These are phyloP conservation scores for Chiloscyllium punctatum DNA, from an alignment of 2,797 vertebrate species.

Conservation along the genomic window DNA sequence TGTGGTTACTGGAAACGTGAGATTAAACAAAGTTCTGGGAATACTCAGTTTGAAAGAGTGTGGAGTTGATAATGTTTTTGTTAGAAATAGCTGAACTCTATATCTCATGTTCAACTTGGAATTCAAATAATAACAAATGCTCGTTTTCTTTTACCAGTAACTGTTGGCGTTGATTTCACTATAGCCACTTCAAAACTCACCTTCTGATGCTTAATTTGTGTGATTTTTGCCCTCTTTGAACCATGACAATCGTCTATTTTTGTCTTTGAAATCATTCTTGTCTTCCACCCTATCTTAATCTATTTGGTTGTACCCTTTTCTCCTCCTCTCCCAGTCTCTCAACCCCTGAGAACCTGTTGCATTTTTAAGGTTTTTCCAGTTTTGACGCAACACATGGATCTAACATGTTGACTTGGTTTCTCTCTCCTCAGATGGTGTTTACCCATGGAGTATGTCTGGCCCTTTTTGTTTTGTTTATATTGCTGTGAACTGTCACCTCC, in stretches of 20 bases:
- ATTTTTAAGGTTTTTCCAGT: background rate
- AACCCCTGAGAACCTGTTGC: background rate
- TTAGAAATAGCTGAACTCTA: background rate
- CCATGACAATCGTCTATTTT: background rate
- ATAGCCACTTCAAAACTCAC: background rate
- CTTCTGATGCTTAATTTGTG: background rate
- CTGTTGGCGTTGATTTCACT: background rate
- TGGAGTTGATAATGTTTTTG: background rate
- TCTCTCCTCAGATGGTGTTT: background rate
- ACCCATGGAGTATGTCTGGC: background rate
- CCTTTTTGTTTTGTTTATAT: background rate
- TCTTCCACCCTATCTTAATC: background rate
- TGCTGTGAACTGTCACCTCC: background rate
- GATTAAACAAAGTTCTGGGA: background rate
- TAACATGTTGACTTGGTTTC: background rate
- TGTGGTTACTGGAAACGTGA: background rate
- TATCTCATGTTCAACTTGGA: background rate
- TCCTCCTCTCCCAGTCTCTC: background rate
- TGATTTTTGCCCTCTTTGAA: background rate
- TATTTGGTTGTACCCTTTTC: background rate
- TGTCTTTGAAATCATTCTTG: no score
- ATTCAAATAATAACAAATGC: background rate
- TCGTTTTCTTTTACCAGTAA: background rate
- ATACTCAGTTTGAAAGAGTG: background rate
- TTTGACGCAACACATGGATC: background rate